Percentiles rank a stretch among this genome's conserved stretches.
phyloP scores from a whole-genome alignment of 2,888 invertebrate genomes.

The Cephus rjabovi region DNA sequence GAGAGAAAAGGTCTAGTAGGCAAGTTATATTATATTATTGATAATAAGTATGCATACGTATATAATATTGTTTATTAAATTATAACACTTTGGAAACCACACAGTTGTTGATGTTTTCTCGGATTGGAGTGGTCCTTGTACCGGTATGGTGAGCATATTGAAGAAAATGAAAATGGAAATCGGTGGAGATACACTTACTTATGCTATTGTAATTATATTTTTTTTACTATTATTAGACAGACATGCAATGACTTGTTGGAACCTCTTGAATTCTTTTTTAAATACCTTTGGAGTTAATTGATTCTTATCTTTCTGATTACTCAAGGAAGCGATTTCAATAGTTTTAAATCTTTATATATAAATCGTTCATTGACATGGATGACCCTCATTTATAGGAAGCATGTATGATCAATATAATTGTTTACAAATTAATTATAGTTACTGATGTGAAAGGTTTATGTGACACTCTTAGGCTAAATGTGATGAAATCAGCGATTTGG shows the following conservation, averaged over 20 bases:
- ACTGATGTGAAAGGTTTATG: not conserved
- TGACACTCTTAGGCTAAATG: conserved; percentile 50
- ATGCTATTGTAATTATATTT: conserved; percentile 77
- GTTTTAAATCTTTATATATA: not conserved
- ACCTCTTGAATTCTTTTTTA: conserved; percentile 14
- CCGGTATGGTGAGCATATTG: conserved; percentile 87
- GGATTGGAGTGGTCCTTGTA: conserved; percentile 95
- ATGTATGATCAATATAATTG: not conserved
- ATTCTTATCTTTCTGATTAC: not conserved
- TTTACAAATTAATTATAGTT: not conserved
- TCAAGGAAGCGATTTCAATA: not conserved
- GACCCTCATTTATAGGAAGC: not conserved
- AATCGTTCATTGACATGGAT: not conserved
- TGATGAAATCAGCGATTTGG: conserved; percentile 81
- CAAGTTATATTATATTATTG: conserved; percentile 15
- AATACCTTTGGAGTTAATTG: conserved; percentile 19
- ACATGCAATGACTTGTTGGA: not conserved
- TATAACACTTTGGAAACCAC: not conserved
- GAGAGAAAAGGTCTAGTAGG: conserved; percentile 79
- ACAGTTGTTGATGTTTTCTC: conserved; percentile 91
- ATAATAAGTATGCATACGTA: not conserved
- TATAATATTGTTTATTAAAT: conserved; percentile 7
- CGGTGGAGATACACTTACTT: conserved; percentile 84
- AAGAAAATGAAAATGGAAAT: conserved; percentile 91
- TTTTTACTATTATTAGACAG: not conserved